Evolutionary conservation across 2,888 invertebrate genomes (phyloP), one percentile per base, ranked within the genome.

Genomic region (Polydrusus tereticollis): DNA sequence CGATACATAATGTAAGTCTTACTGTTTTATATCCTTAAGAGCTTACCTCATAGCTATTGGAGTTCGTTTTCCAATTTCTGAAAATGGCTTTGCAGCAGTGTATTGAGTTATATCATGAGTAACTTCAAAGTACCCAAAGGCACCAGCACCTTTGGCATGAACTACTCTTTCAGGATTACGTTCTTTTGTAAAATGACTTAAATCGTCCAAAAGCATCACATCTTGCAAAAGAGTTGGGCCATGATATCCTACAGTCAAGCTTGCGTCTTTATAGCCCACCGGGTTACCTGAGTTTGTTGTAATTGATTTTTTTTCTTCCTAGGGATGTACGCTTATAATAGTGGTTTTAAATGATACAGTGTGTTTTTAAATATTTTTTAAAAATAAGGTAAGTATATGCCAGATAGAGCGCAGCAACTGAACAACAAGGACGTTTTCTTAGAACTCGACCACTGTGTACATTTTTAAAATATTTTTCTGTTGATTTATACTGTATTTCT

Each of bases 131-230:
- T 94, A 93, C 6, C 85, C 95, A 85, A 94, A 95, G 0, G 94
- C 95, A 12, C 94, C 97, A 29, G 94, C 96, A 74, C 98, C 98
- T 85, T 98, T 98, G 0, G 98, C 98, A 85, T 98, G 98, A 0
- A 97, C 97, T 1, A 98, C 97, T 77, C 98, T 90, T 85, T 98
- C 98, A 0, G 98, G 98, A 79, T 98, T 98, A 68, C 98, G 90
- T 84, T 99, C 98, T 43, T 97, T 88, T 83, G 92, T 92, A 83
- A 98, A 98, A 79, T 96, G 91, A 0, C 93, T 89, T 58, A 95
- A 87, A 84, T 94, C 93, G 83, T 95, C 95, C 7, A 95, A 81
- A 75, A 91, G 91, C 75, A 91, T 89, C 72, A 90, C 90, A 87
- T 98, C 98, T 86, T 97, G 95, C 8, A 97, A 84, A 0, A 98